Evolutionary conservation across 2,113 vertebrate species (phyloP).

Genomic region (Serilophus lunatus): DNA sequence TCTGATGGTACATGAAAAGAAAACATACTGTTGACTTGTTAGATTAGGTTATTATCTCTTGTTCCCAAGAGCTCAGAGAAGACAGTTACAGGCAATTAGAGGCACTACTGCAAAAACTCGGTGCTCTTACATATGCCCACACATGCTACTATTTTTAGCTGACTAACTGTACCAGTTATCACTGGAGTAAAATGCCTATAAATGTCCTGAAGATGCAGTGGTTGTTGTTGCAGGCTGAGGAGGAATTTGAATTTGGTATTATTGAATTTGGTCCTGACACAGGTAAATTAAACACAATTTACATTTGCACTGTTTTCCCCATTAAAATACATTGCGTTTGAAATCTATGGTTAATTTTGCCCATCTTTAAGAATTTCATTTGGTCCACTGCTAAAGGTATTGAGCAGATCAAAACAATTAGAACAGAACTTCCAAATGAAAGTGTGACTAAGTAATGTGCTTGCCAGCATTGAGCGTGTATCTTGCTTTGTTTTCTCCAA

Average conservation of each 20-base stretch:
- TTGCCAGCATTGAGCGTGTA: background rate
- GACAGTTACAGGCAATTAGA: background rate
- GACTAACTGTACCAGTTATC: background rate
- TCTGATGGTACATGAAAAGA: background rate
- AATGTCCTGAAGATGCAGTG: background rate
- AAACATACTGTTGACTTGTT: background rate
- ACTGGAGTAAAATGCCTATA: background rate
- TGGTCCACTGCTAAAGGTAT: background rate
- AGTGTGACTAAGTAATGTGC: background rate
- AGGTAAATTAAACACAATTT: background rate
- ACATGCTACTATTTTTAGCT: background rate
- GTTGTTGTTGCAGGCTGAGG: background rate
- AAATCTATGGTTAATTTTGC: background rate
- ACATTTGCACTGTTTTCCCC: background rate
- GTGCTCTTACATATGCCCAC: background rate
- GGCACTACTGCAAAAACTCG: background rate
- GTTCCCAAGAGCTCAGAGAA: background rate
- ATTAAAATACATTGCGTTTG: background rate
- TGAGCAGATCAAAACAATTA: background rate
- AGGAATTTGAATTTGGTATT: background rate
- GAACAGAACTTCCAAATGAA: background rate
- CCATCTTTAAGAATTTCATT: background rate
- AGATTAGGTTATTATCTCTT: background rate
- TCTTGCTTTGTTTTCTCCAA: background rate
- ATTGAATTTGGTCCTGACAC: background rate